Evolutionary conservation across 2,113 vertebrate species (phyloP).

Genomic region (Mystacornis crossleyi): DNA sequence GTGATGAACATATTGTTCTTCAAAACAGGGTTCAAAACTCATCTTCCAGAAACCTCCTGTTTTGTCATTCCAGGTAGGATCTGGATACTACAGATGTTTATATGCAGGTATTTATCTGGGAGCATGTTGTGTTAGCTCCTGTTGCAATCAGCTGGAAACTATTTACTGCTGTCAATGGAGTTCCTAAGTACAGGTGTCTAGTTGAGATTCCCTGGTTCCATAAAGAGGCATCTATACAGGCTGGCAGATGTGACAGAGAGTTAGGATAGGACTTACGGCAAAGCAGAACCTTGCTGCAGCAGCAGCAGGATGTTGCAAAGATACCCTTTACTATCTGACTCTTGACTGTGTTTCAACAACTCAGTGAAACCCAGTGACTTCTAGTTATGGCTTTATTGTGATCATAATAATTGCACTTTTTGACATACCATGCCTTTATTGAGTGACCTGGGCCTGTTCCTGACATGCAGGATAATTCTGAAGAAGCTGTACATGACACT

Average conservation of each 20-base stretch:
- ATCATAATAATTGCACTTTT: not conserved
- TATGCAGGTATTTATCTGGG: not conserved
- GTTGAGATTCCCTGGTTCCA: not conserved
- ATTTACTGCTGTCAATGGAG: not conserved
- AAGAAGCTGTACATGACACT: not conserved
- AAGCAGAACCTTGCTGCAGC: not conserved
- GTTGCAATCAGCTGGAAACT: not conserved
- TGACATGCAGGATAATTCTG: not conserved
- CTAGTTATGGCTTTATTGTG: not conserved
- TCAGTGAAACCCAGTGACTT: not conserved
- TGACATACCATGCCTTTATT: not conserved
- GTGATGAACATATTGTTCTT: not conserved
- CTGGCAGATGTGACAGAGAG: not conserved
- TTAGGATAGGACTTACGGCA: not conserved
- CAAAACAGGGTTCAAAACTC: not conserved
- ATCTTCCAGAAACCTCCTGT: not conserved
- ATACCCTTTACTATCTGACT: not conserved
- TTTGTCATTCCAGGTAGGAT: not conserved
- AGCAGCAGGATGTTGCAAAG: not conserved
- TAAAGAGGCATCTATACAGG: not conserved
- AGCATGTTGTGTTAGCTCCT: not conserved
- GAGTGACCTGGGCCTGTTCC: not conserved
- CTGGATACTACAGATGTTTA: not conserved
- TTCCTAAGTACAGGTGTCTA: not conserved
- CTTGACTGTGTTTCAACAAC: not conserved